Evolutionary conservation across 2,113 vertebrate genomes (phyloP).

Genomic region (Halichoerus grypus): DNA sequence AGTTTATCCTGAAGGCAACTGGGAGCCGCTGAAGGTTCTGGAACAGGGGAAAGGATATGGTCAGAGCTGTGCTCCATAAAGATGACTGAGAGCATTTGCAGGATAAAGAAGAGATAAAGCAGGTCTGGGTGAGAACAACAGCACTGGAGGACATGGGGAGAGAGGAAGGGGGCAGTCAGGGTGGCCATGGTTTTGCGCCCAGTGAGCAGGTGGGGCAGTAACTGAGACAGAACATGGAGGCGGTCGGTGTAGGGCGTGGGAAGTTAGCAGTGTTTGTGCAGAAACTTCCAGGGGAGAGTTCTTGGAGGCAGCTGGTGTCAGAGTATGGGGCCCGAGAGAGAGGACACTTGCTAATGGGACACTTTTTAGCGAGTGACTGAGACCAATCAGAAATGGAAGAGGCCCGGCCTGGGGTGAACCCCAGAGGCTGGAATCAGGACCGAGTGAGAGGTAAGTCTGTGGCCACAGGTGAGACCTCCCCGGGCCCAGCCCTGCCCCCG

Average conservation of each 20-base stretch:
- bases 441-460: neutral
- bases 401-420: neutral
- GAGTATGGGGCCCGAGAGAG: neutral
- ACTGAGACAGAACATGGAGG: neutral
- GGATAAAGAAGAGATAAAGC: neutral
- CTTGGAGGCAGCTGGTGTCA: neutral
- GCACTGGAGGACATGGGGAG: neutral
- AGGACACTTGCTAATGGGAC: neutral
- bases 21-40: neutral
- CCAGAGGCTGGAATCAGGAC: neutral
- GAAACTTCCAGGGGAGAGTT: neutral
- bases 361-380: neutral
- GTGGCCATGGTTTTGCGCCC: neutral
- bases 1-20: neutral
- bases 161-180: neutral
- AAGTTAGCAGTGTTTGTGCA: neutral
- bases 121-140: neutral
- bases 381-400: neutral
- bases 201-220: neutral
- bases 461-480: neutral
- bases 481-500: neutral
- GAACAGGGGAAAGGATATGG: neutral
- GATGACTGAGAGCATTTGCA: neutral
- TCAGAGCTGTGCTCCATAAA: neutral
- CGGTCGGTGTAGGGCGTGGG: accelerated